phyloP scores from a whole-genome alignment of 2,888 invertebrate genomes.

The Eilema caniola region DNA sequence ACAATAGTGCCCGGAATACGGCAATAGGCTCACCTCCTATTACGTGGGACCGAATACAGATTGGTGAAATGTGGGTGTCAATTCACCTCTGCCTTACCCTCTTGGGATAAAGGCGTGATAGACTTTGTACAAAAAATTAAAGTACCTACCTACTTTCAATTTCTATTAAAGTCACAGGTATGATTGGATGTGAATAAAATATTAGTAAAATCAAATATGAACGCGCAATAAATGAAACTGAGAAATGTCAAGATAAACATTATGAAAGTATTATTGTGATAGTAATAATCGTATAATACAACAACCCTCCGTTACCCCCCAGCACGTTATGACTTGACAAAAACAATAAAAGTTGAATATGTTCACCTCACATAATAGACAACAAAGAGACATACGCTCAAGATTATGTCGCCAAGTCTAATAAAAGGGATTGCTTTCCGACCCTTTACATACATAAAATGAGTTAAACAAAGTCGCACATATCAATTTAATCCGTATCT shows the following conservation, averaged over 20 bases:
- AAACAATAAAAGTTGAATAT: constrained; percentile 70
- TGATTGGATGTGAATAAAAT: neutral
- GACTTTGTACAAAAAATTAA: neutral
- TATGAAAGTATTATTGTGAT: constrained; percentile 40
- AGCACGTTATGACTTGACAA: constrained; percentile 64
- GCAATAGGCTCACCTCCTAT: too few species aligned
- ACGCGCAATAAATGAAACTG: constrained; percentile 25
- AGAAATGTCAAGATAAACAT: constrained; percentile 26
- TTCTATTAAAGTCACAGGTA: neutral
- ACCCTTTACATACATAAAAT: constrained; percentile 81
- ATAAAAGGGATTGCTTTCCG: constrained; percentile 80
- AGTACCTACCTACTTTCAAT: too few species aligned
- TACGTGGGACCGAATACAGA: too few species aligned
- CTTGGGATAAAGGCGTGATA: too few species aligned
- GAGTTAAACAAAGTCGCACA: constrained; percentile 78
- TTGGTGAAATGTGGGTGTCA: too few species aligned
- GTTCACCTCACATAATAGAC: constrained; percentile 67
- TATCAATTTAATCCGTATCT: constrained; percentile 82
- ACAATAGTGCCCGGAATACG: too few species aligned
- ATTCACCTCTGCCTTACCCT: too few species aligned
- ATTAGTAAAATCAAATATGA: constrained; percentile 30
- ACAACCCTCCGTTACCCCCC: constrained; percentile 59
- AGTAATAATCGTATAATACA: constrained; percentile 50
- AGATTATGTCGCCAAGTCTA: constrained; percentile 79
- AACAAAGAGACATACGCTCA: constrained; percentile 77